Conservation (phyloP, 2,797 vertebrate species). For the Melanotaenia parkinsoni region DNA sequence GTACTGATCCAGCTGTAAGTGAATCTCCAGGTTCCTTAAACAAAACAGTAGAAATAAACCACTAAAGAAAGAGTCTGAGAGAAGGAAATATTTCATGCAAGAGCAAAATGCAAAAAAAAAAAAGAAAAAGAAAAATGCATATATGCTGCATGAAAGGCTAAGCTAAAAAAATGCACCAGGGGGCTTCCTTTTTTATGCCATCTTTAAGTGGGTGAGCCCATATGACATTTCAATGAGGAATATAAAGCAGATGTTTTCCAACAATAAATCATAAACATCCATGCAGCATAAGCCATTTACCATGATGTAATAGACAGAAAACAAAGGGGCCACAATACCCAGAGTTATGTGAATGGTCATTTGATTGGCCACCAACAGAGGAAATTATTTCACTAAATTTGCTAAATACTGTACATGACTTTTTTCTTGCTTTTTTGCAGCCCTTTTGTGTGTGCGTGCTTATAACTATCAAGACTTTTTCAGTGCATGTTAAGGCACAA, state of each 20-base stretch:
- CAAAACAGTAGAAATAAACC: conserved; percentile 31
- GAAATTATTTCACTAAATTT: conserved; percentile 46
- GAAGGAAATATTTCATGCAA: not conserved
- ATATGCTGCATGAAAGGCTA: not conserved
- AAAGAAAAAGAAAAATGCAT: not conserved
- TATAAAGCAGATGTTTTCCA: conserved; percentile 48
- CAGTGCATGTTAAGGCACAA: conserved; percentile 46
- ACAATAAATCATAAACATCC: conserved; percentile 53
- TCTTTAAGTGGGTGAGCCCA: conserved; percentile 29
- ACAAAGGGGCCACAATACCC: conserved; percentile 35
- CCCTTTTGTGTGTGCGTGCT: conserved; percentile 17
- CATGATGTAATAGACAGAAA: conserved; percentile 51
- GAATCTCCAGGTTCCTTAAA: conserved; percentile 50
- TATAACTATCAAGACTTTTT: conserved; percentile 27
- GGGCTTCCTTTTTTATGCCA: conserved; percentile 19
- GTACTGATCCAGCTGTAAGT: not conserved
- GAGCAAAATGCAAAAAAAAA: not conserved
- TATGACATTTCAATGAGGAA: conserved; percentile 38
- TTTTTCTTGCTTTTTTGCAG: conserved; percentile 13
- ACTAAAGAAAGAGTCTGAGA: conserved; percentile 2
- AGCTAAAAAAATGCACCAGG: conserved; percentile 17
- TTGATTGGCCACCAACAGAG: conserved; percentile 52
- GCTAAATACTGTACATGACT: conserved; percentile 44
- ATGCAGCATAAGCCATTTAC: conserved; percentile 42
- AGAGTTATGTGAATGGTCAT: conserved; percentile 34